Evolutionary conservation across 2,888 invertebrate species (phyloP), one percentile per base, ranked within the genome.

Genomic region (Stenchaetothrips biformis): DNA sequence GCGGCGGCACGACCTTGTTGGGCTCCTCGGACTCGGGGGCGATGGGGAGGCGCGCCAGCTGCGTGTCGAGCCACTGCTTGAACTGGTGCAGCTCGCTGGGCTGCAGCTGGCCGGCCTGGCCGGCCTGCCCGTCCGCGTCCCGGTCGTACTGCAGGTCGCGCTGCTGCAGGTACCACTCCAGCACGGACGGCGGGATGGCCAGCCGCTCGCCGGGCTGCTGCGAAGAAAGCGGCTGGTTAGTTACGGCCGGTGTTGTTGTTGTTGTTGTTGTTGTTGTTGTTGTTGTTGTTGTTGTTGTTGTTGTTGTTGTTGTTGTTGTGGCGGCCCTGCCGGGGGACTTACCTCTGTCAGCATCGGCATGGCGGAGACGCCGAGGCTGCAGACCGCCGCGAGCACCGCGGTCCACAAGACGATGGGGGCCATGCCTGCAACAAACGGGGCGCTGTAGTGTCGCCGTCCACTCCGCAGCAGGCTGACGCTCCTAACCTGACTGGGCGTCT

Each of bases 191-290:
- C 79, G 78, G 67, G 77, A 77, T 79, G 74, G 77, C 79, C 16
- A 16, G 78, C n/a, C 77, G 49, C n/a, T 78, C 79, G 78, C 78
- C 62, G 80, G 13, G 77, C 37, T 37, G 37, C 37, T 37, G 53
- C 6, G 13, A 13, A 13, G 16, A 59, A 0, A 59, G 13, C 0
- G 59, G 89, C 91, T 84, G 89, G 84, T 91, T 91, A 78, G 89
- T 92, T 82, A 90, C 91, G 80, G 91, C 90, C 81, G 93, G 93
- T 85, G 89, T 92, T 81, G 90, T 92, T 82, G 92, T 92, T 82
- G 89, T 92, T 21, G 89, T 92, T 81, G 90, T 92, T 82, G 92
- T 92, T 82, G 89, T 92, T 85, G 89, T 92, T 81, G 90, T 92
- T 82, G 92, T 92, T 82, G 89, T 92, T 21, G 90, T 92, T 85